Evolutionary conservation across 2,888 invertebrate genomes (phyloP).

Genomic region (Argynnis bischoffii): DNA sequence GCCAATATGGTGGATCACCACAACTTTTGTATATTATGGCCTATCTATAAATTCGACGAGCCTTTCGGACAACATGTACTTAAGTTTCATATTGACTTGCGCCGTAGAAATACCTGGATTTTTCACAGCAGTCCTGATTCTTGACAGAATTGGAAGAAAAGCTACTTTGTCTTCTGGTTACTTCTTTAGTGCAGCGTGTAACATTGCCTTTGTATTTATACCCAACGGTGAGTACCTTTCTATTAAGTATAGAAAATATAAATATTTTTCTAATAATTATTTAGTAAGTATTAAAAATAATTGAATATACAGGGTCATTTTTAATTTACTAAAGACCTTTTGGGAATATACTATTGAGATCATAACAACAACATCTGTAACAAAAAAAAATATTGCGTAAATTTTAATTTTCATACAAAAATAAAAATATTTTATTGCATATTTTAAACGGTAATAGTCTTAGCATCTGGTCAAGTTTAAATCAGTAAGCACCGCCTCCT

Average conservation of each 20-base stretch:
- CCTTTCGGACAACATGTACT: constrained; percentile 85
- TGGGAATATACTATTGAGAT: too few species aligned
- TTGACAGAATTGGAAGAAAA: constrained; percentile 68
- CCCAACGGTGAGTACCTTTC: constrained; percentile 43
- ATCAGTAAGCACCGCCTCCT: too few species aligned
- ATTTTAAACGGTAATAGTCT: too few species aligned
- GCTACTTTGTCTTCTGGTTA: constrained; percentile 47
- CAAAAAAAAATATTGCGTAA: too few species aligned
- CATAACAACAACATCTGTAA: too few species aligned
- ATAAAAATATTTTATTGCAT: too few species aligned
- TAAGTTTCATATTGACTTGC: constrained; percentile 83
- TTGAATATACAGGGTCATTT: too few species aligned
- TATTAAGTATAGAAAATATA: background rate
- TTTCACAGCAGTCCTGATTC: constrained; percentile 79
- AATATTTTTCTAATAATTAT: too few species aligned
- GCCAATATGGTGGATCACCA: constrained; percentile 87
- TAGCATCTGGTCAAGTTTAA: too few species aligned
- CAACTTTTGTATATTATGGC: constrained; percentile 87
- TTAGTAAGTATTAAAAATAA: too few species aligned
- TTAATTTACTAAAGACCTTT: too few species aligned
- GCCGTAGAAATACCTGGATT: constrained; percentile 85
- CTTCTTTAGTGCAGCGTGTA: constrained; percentile 39
- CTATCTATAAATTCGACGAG: constrained; percentile 86
- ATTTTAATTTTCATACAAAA: too few species aligned
- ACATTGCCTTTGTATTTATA: constrained; percentile 40